Evolutionary conservation across 2,888 invertebrate genomes (phyloP), one percentile per base, ranked within the genome.

Genomic region (Latrodectus elegans): DNA sequence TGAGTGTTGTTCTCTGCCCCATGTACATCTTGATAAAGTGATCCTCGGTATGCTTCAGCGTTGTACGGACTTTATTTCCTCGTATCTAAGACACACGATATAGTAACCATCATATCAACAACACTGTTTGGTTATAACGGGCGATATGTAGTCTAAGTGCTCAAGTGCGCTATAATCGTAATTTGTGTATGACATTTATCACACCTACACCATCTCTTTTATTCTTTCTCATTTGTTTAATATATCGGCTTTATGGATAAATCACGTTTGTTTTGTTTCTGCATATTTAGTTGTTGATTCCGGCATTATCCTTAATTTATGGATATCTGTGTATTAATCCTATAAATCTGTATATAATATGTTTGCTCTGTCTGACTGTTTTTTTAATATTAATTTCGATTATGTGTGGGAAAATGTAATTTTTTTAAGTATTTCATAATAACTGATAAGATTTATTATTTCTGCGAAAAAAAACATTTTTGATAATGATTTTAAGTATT

Each of bases 1-100:
- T 60, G 8, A 10, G 8, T 60, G 60, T 11, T 0, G 60, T 60
- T 15, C 12, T 60, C 60, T 60, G 4, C 12, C 6, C 0, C 60
- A 60, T 49, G 49, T 38, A 3, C 76, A 64, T 8, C 11, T 76
- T 11, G 49, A 76, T 76, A 4, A 65, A 49, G 26, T 76, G 65
- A 65, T 65, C 22, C 49, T 76, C 49, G 65, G 65, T 64, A 76
- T 76, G 8, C 74, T 22, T 55, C 22, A 55, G 55, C 51, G n/a
- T 76, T 65, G 76, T 76, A 64, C 22, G 65, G 38, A 26, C n/a
- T 76, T 49, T 65, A 76, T 76, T 76, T 11, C 49, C 60, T 76
- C 65, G 12, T n/a, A 26, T 49, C 38, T 12, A 64, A 75, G 75
- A 64, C 64, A 64, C 65, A 76, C 65, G 8, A 12, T 49, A 51